Evolutionary conservation across 2,113 vertebrate genomes (phyloP).

Genomic region (Panthera leo): DNA sequence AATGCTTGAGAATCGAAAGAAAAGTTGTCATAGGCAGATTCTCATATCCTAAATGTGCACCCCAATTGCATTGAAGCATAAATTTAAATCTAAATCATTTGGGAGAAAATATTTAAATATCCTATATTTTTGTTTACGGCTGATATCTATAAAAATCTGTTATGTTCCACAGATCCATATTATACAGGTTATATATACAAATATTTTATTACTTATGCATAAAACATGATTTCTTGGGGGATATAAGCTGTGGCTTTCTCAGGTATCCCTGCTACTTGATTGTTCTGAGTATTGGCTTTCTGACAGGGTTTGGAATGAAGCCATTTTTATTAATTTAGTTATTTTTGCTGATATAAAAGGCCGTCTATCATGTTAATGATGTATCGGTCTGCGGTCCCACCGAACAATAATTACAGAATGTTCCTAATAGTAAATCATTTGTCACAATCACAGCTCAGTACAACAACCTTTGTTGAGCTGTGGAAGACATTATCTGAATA

Average conservation of each 20-base stretch:
- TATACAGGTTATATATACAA: conserved; percentile 68
- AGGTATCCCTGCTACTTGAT: conserved; percentile 87
- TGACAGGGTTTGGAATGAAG: conserved; percentile 91
- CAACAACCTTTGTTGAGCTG: conserved; percentile 88
- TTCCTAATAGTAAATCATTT: conserved; percentile 93
- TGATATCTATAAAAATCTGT: conserved; percentile 71
- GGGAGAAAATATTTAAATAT: conserved; percentile 43
- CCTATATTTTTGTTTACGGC: not conserved
- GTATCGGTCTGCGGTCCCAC: conserved; percentile 90
- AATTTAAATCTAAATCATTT: conserved; percentile 42
- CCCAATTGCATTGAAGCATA: not conserved
- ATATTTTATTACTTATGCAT: conserved; percentile 83
- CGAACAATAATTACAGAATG: conserved; percentile 93
- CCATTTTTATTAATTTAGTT: conserved; percentile 95
- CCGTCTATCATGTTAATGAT: conserved; percentile 92
- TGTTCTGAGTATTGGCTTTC: conserved; percentile 90
- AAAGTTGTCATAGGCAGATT: not conserved
- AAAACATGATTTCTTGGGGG: conserved; percentile 83
- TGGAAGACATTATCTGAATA: conserved; percentile 87
- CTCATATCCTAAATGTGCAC: conserved; percentile 47
- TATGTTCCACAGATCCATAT: conserved; percentile 59
- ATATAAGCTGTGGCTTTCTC: conserved; percentile 81
- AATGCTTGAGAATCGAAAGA: conserved; percentile 24
- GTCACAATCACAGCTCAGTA: conserved; percentile 89
- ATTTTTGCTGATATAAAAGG: conserved; percentile 93